Base-by-base conservation (phyloP, 2,113 vertebrate species). In the Salvelinus sp. region DNA sequence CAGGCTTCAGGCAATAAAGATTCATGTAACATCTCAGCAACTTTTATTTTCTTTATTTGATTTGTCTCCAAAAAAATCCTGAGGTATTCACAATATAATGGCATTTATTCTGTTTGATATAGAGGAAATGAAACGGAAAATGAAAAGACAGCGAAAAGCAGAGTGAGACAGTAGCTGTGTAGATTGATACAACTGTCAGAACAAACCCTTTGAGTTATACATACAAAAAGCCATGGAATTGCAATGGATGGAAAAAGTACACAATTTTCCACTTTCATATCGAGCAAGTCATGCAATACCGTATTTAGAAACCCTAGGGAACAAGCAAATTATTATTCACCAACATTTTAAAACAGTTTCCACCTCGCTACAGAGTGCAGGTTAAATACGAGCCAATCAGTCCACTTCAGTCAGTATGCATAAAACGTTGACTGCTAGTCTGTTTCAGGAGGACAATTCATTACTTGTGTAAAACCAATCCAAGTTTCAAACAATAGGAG, bases 1-100 rank as follows among this genome's bases (percentile, higher is more conserved):
- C 48, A 54, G 4, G 48, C 48, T 13, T 54, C 48, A 54, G 48
- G 50, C 14, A 54, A 54, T 54, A 54, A 54, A 18, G 16, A 54
- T 16, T 18, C 50, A 18, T 54, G 50, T 18, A 54, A 62, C 28
- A 2, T 16, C 20, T 14, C 73, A 27, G n/a, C 2, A 44, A 44
- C 33, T 83, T 86, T 79, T 91, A 83, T 90, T 92, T 66, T 76
- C 67, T 88, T 89, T 92, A 88, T 92, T 92, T 91, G 75, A 86
- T 92, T 93, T 93, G 91, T 62, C 79, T 91, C 87, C 87, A 91
- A 93, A 93, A 91, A 93, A 93, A 94, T 93, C 93, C 93, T 94
- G 93, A 94, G 93, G 93, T 94, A 94, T 94, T 94, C 90, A 94
- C 91, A 94, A 94, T 92, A 93, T 91, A 94, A 94, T 94, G 93